Base-by-base conservation (phyloP, 2,797 vertebrate genomes). In the Diplodus sargus region DNA sequence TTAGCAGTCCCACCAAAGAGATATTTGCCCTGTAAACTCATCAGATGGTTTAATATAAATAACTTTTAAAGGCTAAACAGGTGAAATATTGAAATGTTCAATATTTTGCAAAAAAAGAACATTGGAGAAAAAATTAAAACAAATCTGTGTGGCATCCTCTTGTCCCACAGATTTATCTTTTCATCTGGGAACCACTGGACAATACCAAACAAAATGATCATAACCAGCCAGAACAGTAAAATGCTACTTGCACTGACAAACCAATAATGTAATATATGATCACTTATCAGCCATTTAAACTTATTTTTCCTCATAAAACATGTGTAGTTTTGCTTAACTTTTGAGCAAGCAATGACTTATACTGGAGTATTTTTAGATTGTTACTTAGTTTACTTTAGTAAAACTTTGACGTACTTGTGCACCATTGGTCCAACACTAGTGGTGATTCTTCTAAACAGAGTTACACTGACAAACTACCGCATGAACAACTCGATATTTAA, bases 401-500 rank as follows among this genome's bases (percentile, higher is more conserved):
- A 39, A 52, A 20, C 43, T 25, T 45, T 57, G 5, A 57, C 12
- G 43, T 48, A 58, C 8, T 62, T 58, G 65, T 53, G 23, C 9
- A 68, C 23, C 54, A 28, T 43, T 25, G 13, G 13, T 62, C 22
- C 7, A 57, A 34, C 34, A 34, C 34, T 9, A 34, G 34, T 34
- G 34, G 7, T 9, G 34, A 8, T 34, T 34, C 34, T 20, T 67
- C 56, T 15, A 2, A 76, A 63, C 28, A 16, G 0, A 65, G 43
- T 47, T 61, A 82, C 49, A 43, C 8, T 28, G 23, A 51, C 45
- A 45, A 23, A 22, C 17, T 60, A 18, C 17, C 47, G 17, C 30
- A 25, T 45, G 47, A 60, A 69, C 56, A 81, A 77, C 59, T 70
- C 54, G 65, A 52, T 70, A 12, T 45, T 23, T 47, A 72, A 53